These are phyloP conservation scores for Capreolus pygargus DNA, from an alignment of 2,113 vertebrate genomes.

Conservation along the genomic window DNA sequence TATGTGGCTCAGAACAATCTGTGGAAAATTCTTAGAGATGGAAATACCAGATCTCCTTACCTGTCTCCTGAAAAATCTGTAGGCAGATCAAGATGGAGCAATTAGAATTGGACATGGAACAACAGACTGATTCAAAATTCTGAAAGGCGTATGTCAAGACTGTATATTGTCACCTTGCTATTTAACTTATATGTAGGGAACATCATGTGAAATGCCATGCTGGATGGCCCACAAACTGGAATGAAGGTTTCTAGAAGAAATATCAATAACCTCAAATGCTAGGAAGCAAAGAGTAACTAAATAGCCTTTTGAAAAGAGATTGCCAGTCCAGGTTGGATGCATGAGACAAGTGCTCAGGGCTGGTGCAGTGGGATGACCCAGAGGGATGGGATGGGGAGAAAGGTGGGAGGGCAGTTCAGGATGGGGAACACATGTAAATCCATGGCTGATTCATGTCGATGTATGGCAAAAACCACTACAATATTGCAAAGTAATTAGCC, in stretches of 20 bases:
- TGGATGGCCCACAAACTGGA: background rate
- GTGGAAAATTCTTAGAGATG: background rate
- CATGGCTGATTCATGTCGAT: no score
- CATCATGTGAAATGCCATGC: background rate
- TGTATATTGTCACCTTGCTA: background rate
- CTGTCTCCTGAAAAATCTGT: background rate
- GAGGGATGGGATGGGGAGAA: no score
- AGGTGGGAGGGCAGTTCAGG: no score
- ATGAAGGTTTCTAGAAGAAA: background rate
- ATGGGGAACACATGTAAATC: no score
- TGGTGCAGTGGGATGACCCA: no score
- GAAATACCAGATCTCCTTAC: background rate
- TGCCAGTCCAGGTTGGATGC: no score
- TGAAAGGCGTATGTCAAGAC: background rate
- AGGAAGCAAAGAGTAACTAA: background rate
- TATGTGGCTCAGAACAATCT: background rate
- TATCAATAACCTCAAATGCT: background rate
- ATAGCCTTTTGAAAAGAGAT: background rate
- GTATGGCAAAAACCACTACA: no score
- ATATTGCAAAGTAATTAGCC: no score
- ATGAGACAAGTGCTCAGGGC: no score
- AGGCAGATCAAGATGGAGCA: background rate
- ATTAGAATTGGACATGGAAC: background rate
- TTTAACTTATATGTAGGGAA: background rate
- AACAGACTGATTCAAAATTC: background rate